Base-by-base conservation (phyloP, 2,888 invertebrate species). In the Lamellibrachia satsuma region DNA sequence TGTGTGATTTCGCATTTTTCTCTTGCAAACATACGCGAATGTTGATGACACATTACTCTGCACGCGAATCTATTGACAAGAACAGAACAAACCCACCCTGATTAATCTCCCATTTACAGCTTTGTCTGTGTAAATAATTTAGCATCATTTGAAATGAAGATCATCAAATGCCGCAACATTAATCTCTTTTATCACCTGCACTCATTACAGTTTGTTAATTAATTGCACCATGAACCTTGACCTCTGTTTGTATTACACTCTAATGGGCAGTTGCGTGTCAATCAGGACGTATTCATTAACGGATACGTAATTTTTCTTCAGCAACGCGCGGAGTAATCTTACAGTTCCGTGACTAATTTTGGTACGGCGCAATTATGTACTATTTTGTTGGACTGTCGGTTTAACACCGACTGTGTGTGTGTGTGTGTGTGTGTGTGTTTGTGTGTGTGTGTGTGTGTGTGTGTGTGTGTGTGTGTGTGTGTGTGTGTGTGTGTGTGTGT, bases 71-170 rank as follows among this genome's bases (percentile, higher is more conserved):
- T 75, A 22, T 75, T 75, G 75, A 75, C 75, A 75, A 55, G 75
- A 75, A n/a, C n/a, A 22, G 75, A n/a, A 75, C n/a, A 75, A 75
- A 75, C 75, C 0, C 22, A 75, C 22, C 15, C n/a, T 22, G 4
- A 75, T 75, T 75, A 75, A 75, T 75, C 75, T 75, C 75, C 6
- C 75, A 75, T 75, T 75, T 75, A 75, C 22, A 75, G 75, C 75
- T 75, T 75, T 75, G 75, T 75, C 75, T 75, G 75, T 22, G 22
- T 75, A 75, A 75, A 75, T 75, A 75, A 75, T 75, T 75, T 22
- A 75, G 75, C 75, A 75, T 75, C 75, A 15, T 75, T 75, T n/a
- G 75, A 22, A 75, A 75, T 75, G 75, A 75, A 75, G 75, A 75
- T n/a, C 75, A 6, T 6, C 75, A 75, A 75, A 75, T 75, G 22